These are phyloP conservation scores for Dolichotis patagonum DNA, from an alignment of 2,113 vertebrate genomes.

Conservation along the genomic window DNA sequence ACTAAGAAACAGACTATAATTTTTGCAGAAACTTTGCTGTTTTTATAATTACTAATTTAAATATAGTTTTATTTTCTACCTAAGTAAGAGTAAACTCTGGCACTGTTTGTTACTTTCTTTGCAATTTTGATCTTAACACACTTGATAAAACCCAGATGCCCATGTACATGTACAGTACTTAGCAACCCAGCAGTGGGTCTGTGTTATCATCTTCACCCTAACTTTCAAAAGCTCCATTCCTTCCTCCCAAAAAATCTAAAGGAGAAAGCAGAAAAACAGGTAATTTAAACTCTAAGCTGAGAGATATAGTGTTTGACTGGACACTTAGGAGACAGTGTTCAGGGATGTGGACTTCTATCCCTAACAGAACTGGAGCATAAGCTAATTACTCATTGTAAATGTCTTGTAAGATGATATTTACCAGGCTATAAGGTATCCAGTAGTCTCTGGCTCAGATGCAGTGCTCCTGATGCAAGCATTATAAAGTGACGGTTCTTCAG, in stretches of 20 bases:
- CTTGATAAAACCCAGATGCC: conserved; percentile 39
- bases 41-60: background rate
- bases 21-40: background rate
- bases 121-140: conserved; percentile 1
- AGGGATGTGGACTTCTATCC: conserved; percentile 32
- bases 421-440: conserved; percentile 15
- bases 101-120: conserved; percentile 21
- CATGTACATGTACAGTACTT: background rate
- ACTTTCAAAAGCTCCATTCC: background rate
- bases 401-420: conserved; percentile 47
- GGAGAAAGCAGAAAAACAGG: conserved; percentile 9
- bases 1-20: background rate
- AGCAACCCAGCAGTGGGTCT: background rate
- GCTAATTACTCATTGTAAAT: conserved; percentile 61
- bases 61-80: background rate
- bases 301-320: background rate
- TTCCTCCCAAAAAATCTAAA: background rate
- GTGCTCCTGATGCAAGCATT: background rate
- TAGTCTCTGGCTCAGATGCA: conserved; percentile 11
- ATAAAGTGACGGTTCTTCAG: conserved; percentile 18
- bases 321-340: conserved; percentile 45
- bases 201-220: conserved; percentile 37
- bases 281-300: background rate
- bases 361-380: conserved; percentile 16
- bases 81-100: conserved; percentile 8